These are phyloP conservation scores for Bombus difficillimus DNA, from an alignment of 1,140 invertebrate species.

Conservation along the genomic window DNA sequence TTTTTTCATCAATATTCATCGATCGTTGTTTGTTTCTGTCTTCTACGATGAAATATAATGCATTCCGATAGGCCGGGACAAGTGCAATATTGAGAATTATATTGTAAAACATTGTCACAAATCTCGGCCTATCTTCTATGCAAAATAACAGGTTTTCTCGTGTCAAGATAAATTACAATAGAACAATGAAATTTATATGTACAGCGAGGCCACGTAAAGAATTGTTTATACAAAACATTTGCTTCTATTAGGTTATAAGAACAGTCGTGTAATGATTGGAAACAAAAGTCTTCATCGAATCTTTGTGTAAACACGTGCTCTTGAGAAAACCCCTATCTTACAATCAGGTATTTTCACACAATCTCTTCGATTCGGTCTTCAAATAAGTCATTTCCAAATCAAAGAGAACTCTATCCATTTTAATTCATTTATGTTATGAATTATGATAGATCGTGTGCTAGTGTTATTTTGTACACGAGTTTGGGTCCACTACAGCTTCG, in stretches of 20 bases:
- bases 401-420: slow-evolving; percentile 54
- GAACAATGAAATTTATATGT: not conserved
- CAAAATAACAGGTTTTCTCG: slow-evolving; percentile 54
- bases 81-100: slow-evolving; percentile 80
- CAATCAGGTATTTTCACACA: not conserved
- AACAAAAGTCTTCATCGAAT: not conserved
- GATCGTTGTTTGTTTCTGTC: slow-evolving; percentile 29
- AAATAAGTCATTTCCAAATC: slow-evolving; percentile 71
- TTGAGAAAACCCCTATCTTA: not conserved
- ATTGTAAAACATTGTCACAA: slow-evolving; percentile 80
- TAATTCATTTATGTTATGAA: not conserved
- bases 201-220: not conserved
- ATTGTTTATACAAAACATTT: not conserved
- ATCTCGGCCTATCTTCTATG: slow-evolving; percentile 81
- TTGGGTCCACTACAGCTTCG: not conserved
- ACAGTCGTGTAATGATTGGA: not conserved
- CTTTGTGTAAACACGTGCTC: not conserved
- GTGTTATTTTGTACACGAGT: slow-evolving; percentile 22
- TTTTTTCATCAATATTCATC: slow-evolving; percentile 12
- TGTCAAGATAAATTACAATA: not conserved
- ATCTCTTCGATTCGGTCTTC: slow-evolving; percentile 71
- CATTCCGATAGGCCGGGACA: slow-evolving; percentile 83
- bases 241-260: too few species aligned
- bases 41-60: slow-evolving; percentile 66
- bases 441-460: slow-evolving; percentile 43